phyloP scores from a whole-genome alignment of 2,113 vertebrate genomes.

The Callipepla californica region DNA sequence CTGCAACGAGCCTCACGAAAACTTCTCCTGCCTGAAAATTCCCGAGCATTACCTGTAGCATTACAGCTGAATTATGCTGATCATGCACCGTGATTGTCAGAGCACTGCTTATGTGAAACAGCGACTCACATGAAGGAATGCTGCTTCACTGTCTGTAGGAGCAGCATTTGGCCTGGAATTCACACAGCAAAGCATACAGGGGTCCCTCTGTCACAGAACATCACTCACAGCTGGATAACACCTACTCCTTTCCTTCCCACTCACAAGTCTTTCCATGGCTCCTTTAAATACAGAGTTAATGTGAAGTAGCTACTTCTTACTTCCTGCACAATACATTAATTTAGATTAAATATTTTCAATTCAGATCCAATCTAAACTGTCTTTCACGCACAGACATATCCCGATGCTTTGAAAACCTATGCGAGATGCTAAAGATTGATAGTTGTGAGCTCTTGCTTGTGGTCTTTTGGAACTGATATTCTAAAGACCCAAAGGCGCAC shows the following conservation, averaged over 20 bases:
- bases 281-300: neutral
- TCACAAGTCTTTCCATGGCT: neutral
- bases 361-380: neutral
- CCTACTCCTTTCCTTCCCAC: neutral
- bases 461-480: neutral
- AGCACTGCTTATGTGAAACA: neutral
- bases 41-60: neutral
- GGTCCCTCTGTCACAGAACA: neutral
- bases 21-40: neutral
- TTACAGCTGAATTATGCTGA: neutral
- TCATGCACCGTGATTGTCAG: neutral
- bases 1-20: neutral
- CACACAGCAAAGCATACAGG: neutral
- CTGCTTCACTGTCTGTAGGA: neutral
- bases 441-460: neutral
- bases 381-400: neutral
- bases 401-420: neutral
- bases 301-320: neutral
- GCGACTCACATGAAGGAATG: neutral
- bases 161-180: neutral
- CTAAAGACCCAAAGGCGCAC: neutral
- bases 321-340: neutral
- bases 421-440: neutral
- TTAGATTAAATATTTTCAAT: neutral
- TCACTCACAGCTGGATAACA: neutral